Evolutionary conservation across 2,888 invertebrate species (phyloP).

Genomic region (Alsophila aescularia): DNA sequence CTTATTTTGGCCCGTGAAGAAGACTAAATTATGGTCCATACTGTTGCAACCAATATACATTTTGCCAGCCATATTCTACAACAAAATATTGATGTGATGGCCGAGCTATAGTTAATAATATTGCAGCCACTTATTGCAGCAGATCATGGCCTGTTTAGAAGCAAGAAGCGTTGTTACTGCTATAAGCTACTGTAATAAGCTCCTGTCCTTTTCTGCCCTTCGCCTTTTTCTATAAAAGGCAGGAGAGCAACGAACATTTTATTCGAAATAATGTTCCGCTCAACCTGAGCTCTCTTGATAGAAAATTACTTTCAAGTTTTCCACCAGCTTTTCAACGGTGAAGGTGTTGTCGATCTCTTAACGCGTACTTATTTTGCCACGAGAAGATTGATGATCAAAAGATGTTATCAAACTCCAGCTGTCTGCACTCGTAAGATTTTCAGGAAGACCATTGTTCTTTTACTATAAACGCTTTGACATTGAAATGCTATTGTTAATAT

Average conservation of each 20-base stretch:
- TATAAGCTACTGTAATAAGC: slow-evolving; percentile 22
- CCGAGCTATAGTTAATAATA: no score
- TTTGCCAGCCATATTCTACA: no score
- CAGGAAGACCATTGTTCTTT: slow-evolving; percentile 39
- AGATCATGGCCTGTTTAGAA: no score
- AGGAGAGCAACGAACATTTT: slow-evolving; percentile 8
- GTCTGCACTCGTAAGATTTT: slow-evolving; percentile 17
- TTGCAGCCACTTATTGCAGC: no score
- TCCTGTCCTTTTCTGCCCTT: slow-evolving; percentile 42
- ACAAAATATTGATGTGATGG: no score
- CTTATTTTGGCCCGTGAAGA: no score
- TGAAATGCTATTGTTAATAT: slow-evolving; percentile 71
- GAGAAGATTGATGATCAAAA: slow-evolving; percentile 1
- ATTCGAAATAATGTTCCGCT: slow-evolving; percentile 2
- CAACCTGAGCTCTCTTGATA: not conserved
- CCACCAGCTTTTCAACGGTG: not conserved
- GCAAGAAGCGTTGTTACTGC: slow-evolving; percentile 43
- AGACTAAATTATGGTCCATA: no score
- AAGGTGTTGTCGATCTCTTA: not conserved
- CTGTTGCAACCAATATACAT: no score
- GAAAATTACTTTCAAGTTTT: slow-evolving; percentile 5
- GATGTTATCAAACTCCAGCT: slow-evolving; percentile 11
- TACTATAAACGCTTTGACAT: slow-evolving; percentile 58
- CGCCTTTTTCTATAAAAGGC: slow-evolving; percentile 34
- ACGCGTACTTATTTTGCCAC: slow-evolving; percentile 8